phyloP scores from a whole-genome alignment of 2,113 vertebrate genomes.

The Murina feae region DNA sequence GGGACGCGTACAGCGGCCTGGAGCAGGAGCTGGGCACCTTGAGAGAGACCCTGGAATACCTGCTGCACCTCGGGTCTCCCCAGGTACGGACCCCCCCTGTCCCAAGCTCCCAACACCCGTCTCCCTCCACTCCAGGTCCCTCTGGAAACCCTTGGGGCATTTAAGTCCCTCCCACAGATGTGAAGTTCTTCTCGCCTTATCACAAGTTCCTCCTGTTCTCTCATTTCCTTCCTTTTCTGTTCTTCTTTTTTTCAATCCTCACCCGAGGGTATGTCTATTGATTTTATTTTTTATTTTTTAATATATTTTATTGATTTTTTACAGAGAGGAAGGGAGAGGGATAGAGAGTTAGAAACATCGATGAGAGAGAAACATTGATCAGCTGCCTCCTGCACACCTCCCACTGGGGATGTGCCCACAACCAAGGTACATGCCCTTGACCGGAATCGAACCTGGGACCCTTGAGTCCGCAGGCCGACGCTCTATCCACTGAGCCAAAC shows the following conservation, averaged over 20 bases:
- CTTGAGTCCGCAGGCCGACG: too few relatives aligned
- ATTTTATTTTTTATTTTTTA: not conserved
- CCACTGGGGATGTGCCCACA: too few relatives aligned
- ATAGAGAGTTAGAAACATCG: too few relatives aligned
- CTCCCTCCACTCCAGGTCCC: not conserved
- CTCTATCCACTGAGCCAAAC: too few relatives aligned
- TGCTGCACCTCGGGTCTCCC: slow-evolving; percentile 85
- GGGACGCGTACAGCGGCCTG: slow-evolving; percentile 87
- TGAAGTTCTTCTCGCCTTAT: not conserved
- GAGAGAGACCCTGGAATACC: slow-evolving; percentile 88
- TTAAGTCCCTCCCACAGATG: not conserved
- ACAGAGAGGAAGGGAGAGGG: too few relatives aligned
- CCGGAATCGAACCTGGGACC: too few relatives aligned
- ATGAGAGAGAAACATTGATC: too few relatives aligned
- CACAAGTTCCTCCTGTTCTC: not conserved
- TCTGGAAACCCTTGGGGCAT: not conserved
- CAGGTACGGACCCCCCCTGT: slow-evolving; percentile 79
- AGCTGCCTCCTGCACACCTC: too few relatives aligned
- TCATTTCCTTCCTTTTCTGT: not conserved
- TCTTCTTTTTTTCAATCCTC: not conserved
- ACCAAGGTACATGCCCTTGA: too few relatives aligned
- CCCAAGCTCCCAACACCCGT: not conserved
- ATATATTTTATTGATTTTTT: too few relatives aligned
- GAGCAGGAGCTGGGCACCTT: slow-evolving; percentile 88
- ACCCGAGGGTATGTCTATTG: not conserved